phyloP scores from a whole-genome alignment of 2,888 invertebrate species.

The Platycheirus albimanus region DNA sequence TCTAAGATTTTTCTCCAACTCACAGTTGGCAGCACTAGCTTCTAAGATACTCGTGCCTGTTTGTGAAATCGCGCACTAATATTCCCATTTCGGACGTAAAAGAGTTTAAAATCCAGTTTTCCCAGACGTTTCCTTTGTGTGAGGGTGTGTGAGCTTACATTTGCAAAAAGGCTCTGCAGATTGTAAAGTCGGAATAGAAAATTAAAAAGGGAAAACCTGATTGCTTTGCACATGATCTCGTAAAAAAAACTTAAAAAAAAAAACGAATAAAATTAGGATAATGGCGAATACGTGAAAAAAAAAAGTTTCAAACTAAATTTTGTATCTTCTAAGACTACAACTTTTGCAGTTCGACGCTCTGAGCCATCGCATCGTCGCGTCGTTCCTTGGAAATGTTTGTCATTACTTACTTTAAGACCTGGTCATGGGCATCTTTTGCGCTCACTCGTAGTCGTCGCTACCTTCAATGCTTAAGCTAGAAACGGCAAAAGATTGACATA shows the following conservation, averaged over 20 bases:
- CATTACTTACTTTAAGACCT: conserved; percentile 1
- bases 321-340: conserved; percentile 23
- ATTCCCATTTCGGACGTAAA: conserved; percentile 40
- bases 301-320: conserved; percentile 18
- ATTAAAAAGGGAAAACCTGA: conserved; percentile 45
- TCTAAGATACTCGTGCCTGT: background rate
- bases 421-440: conserved; percentile 24
- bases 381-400: background rate
- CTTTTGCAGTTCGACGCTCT: background rate
- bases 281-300: conserved; percentile 55
- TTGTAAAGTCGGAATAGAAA: conserved; percentile 12
- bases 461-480: background rate
- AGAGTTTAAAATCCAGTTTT: conserved; percentile 57
- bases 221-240: conserved; percentile 46
- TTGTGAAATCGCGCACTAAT: conserved; percentile 42
- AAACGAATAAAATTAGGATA: conserved; percentile 66
- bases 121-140: conserved; percentile 47
- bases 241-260: conserved; percentile 23
- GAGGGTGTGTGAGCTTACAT: background rate
- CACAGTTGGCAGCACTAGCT: too few relatives aligned
- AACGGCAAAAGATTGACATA: conserved; percentile 61
- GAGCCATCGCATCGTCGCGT: background rate
- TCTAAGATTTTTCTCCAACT: too few relatives aligned
- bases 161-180: background rate
- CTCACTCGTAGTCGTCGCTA: too few relatives aligned